phyloP scores from a whole-genome alignment of 1,140 invertebrate species.

The Ceratitis capitata region DNA sequence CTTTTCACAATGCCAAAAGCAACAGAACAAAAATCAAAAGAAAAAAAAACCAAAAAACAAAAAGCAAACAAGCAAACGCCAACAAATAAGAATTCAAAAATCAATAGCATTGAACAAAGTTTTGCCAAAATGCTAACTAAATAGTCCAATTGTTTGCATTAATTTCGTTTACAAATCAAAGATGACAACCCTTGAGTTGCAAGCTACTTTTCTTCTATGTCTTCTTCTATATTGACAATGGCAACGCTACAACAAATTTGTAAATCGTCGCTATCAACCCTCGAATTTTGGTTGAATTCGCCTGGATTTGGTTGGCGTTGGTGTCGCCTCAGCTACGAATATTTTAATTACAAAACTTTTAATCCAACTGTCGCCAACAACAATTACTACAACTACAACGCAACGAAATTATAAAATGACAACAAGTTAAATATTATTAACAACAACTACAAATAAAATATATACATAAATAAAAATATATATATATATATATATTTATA shows the following conservation, averaged over 20 bases:
- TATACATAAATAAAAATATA: too few species aligned
- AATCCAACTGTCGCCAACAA: conserved; percentile 18
- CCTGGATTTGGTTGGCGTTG: background rate
- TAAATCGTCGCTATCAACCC: background rate
- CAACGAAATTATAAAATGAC: conserved; percentile 11
- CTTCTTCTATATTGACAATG: background rate
- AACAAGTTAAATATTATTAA: conserved; percentile 31
- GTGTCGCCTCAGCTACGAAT: conserved; percentile 31
- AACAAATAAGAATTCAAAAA: conserved; percentile 16
- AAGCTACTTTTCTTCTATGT: background rate
- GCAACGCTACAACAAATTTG: background rate
- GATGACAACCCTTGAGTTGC: background rate
- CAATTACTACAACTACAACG: background rate
- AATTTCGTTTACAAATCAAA: conserved; percentile 37
- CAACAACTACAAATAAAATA: background rate
- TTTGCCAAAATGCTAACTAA: conserved; percentile 26
- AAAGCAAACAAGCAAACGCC: background rate
- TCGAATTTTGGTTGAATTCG: too few species aligned
- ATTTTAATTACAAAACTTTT: conserved; percentile 38
- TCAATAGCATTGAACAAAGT: conserved; percentile 28
- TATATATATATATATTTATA: background rate
- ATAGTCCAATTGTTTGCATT: conserved; percentile 35
- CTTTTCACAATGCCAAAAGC: too few species aligned
- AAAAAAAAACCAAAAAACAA: background rate
- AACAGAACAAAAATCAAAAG: too few species aligned